Evolutionary conservation across 37 sponge, comb jelly and placozoan species (phyloP), one percentile per base, ranked within the genome.

Genomic region (Hexactinellida sp.): DNA sequence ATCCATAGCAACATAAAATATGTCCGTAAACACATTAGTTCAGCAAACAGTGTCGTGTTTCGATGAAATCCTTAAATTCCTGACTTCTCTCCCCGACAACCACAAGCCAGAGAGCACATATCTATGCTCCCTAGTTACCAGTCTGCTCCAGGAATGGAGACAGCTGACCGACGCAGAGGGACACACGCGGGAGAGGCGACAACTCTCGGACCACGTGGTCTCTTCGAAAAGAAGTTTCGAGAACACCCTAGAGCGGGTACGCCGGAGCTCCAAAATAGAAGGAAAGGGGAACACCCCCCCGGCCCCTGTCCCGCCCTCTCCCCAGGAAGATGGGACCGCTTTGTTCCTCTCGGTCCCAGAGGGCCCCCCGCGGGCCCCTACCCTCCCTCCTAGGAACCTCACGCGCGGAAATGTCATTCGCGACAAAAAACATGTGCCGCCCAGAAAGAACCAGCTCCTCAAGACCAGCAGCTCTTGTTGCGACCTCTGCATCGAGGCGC

Each of bases 341-440:
- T 16, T 19, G 52, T 47, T 19, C 52, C 34, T 63, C 25, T 5
- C 76, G 76, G 30, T 63, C 30, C 76, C 76, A 25, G 1, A 10
- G 13, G 76, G 13, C 32, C 52, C 52, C 52, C 52, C 52, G 9
- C 9, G 52, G 52, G 76, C 76, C 28, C 76, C 76, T 23, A 63
- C 30, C 13, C 76, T 63, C 76, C 76, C 76, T 23, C 76, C 76
- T 3, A 63, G 76, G 76, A 63, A 63, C 30, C 21, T 63, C 30
- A 63, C 76, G 76, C 76, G 34, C 19, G 76, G 76, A 63, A 63
- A 63, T 63, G 76, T 63, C 76, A 41, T 41, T 13, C 47, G 47
- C 5, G 32, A 63, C 28, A 10, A n/a, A n/a, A 28, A 63, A 28
- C 1, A 7, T 5, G 28, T 3, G 21, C 25, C 34, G 30, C 25